Evolutionary conservation across 2,113 vertebrate genomes (phyloP), one percentile per base, ranked within the genome.

Genomic region (Pelecanoides urinatrix): DNA sequence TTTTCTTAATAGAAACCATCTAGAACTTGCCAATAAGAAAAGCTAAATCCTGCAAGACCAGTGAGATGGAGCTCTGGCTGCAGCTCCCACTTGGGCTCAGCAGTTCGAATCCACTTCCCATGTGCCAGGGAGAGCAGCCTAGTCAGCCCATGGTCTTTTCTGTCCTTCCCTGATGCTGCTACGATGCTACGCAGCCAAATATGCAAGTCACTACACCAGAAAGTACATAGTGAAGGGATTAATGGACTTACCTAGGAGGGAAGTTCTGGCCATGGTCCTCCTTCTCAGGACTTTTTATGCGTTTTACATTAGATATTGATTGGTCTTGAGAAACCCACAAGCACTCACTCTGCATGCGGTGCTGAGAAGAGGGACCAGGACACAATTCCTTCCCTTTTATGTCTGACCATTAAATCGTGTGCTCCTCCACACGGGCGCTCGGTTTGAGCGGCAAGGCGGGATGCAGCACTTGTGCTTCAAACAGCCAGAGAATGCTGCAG

Each of bases 1-100:
- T 95, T 92, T 92, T 67, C 88, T 73, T 82, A 92, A 65, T 15
- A 93, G 82, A 90, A 95, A 72, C 12, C 49, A 75, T 17, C 52
- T 26, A 71, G 47, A 78, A 93, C 38, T 56, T 80, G 76, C 38
- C 76, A 80, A 38, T 16, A 36, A 73, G n/a, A 66, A n/a, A 65
- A 79, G 45, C 6, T 53, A 49, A 84, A 80, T 66, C 58, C 82
- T 86, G 53, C 26, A 72, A 72, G 75, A 56, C 9, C 12, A 36
- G 11, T 0, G 0, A 76, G 72, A 66, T 19, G 59, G 63, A 74
- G 75, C 59, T 40, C 56, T 70, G 59, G 92, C 65, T 88, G 73
- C 67, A 66, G 71, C 32, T 91, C 76, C 68, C 45, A 8, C 10
- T 2, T 36, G 72, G 63, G 42, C 45, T 85, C 30, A 61, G 55